These are phyloP conservation scores for Gila orcuttii DNA, from an alignment of 2,113 vertebrate genomes.

Conservation along the genomic window DNA sequence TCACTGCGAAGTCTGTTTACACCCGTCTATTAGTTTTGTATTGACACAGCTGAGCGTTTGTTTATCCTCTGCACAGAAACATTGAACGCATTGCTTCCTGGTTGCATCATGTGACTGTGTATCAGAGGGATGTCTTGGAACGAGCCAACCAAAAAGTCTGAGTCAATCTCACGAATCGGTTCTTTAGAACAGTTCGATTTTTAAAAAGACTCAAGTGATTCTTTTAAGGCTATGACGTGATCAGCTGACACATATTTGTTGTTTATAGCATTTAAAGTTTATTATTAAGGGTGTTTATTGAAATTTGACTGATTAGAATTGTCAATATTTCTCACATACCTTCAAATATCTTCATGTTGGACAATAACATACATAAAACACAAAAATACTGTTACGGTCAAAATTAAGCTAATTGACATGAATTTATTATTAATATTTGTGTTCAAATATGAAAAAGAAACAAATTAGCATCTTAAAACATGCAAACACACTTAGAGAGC, in stretches of 20 bases:
- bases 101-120: slow-evolving; percentile 58
- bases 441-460: not conserved
- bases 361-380: not conserved
- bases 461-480: not conserved
- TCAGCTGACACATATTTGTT: not conserved
- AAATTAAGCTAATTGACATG: not conserved
- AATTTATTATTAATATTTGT: not conserved
- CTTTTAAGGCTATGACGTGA: not conserved
- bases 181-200: not conserved
- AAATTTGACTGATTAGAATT: not conserved
- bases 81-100: slow-evolving; percentile 69
- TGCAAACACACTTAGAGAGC: not conserved
- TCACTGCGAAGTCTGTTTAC: not conserved
- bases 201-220: not conserved
- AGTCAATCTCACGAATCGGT: not conserved
- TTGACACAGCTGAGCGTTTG: slow-evolving; percentile 48
- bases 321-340: not conserved
- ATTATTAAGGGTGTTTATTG: not conserved
- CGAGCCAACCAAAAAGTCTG: not conserved
- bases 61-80: slow-evolving; percentile 71
- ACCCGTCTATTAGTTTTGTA: slow-evolving; percentile 12
- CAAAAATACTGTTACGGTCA: too few species aligned
- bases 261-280: not conserved
- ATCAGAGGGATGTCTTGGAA: slow-evolving; percentile 6
- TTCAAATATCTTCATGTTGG: not conserved